Evolutionary conservation across 1,140 invertebrate species (phyloP).

Genomic region (Drosophila saltans): DNA sequence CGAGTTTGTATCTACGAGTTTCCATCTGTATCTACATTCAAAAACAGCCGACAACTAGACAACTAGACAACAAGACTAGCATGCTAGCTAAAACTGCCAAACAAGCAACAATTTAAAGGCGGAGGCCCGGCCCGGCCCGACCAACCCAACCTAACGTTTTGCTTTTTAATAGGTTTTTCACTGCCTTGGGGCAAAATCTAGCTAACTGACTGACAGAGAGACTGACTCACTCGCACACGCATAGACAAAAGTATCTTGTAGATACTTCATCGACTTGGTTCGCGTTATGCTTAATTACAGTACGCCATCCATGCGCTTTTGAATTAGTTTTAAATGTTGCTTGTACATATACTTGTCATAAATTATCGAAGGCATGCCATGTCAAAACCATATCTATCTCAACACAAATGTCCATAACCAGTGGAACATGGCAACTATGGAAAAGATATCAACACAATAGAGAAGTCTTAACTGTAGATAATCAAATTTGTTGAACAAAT

Average conservation of each 20-base stretch:
- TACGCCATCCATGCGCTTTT: conserved; percentile 69
- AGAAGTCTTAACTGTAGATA: background rate
- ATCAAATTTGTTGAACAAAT: background rate
- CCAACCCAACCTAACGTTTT: conserved; percentile 61
- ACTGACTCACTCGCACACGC: conserved; percentile 23
- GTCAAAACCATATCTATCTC: background rate
- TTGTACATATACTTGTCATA: conserved; percentile 63
- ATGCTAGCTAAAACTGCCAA: conserved; percentile 21
- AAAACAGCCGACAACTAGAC: conserved; percentile 12
- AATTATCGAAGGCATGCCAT: conserved; percentile 54
- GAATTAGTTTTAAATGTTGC: conserved; percentile 70
- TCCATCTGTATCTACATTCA: conserved; percentile 42
- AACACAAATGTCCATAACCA: background rate
- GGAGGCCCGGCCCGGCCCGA: conserved; percentile 12
- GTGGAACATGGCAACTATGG: background rate
- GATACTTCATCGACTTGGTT: conserved; percentile 64
- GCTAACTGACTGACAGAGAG: conserved; percentile 2
- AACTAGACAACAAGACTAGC: conserved; percentile 11
- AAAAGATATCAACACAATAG: background rate
- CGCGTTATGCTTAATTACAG: conserved; percentile 74
- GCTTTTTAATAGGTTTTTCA: conserved; percentile 75
- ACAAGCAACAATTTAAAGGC: conserved; percentile 19
- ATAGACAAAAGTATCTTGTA: conserved; percentile 52
- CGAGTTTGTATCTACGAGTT: conserved; percentile 40
- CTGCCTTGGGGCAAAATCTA: conserved; percentile 42